Conservation (phyloP, 1,140 invertebrate species). For the Holotrichia oblita region DNA sequence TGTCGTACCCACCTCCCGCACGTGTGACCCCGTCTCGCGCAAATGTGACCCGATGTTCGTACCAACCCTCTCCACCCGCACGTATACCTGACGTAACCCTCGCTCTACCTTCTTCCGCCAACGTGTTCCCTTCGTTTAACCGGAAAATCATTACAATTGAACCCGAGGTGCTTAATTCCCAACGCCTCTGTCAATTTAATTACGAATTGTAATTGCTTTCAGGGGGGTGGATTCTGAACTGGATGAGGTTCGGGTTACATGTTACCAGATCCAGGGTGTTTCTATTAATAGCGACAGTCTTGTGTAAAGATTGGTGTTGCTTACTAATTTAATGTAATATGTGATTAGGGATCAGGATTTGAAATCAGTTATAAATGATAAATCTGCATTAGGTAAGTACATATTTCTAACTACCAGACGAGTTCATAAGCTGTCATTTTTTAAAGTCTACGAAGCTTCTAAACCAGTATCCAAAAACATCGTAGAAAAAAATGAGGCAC, state of each 20-base stretch:
- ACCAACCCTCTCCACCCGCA: too few species aligned
- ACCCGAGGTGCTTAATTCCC: not conserved
- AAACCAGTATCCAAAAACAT: too few species aligned
- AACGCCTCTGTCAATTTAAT: not conserved
- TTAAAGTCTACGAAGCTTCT: too few species aligned
- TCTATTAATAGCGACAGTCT: too few species aligned
- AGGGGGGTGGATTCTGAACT: not conserved
- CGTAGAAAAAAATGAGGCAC: too few species aligned
- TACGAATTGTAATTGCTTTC: not conserved
- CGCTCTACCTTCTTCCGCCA: not conserved
- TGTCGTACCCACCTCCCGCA: not conserved
- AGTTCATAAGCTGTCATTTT: too few species aligned
- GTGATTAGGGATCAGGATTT: too few species aligned
- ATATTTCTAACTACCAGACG: too few species aligned
- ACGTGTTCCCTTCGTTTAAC: not conserved
- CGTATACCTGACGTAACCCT: not conserved
- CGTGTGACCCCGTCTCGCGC: conserved; percentile 9
- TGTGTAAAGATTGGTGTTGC: too few species aligned
- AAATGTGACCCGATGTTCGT: not conserved
- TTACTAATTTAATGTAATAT: too few species aligned
- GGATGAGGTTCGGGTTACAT: not conserved
- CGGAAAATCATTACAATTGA: not conserved
- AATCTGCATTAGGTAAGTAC: too few species aligned
- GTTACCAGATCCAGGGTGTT: not conserved
- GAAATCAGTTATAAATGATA: too few species aligned